Evolutionary conservation across 2,888 invertebrate species (phyloP).

Genomic region (Eupithecia insigniata): DNA sequence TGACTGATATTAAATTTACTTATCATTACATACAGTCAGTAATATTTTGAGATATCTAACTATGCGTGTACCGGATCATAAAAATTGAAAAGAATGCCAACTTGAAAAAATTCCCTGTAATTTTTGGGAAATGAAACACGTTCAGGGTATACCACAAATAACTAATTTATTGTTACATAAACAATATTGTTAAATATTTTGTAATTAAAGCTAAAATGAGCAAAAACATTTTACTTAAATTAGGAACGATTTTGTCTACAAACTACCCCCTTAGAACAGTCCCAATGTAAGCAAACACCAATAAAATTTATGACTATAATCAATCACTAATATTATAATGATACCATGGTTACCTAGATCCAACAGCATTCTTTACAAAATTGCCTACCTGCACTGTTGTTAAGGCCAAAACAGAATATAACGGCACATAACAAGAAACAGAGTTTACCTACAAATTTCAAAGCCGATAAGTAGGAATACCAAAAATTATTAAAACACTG

Average conservation of each 20-base stretch:
- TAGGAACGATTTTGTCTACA: slow-evolving; percentile 71
- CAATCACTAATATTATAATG: background rate
- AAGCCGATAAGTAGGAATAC: background rate
- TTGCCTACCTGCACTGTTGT: background rate
- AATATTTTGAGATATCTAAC: background rate
- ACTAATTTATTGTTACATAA: slow-evolving; percentile 32
- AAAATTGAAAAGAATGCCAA: background rate
- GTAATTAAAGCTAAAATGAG: slow-evolving; percentile 64
- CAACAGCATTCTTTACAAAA: background rate
- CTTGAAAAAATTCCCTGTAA: background rate
- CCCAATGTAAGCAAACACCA: slow-evolving; percentile 37
- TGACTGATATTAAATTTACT: background rate
- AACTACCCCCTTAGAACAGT: slow-evolving; percentile 52
- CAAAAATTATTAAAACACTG: no score
- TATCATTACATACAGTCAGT: background rate
- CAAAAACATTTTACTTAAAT: slow-evolving; percentile 60
- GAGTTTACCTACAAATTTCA: background rate
- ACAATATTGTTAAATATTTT: background rate
- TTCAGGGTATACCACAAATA: background rate
- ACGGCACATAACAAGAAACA: background rate
- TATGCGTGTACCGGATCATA: background rate
- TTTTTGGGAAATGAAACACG: background rate
- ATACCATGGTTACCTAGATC: background rate
- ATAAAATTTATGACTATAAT: slow-evolving; percentile 8
- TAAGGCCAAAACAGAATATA: background rate